Percentiles rank a stretch among this genome's conserved stretches.
These are phyloP conservation scores for Polyergus mexicanus DNA, from an alignment of 1,140 invertebrate genomes.

Conservation along the genomic window DNA sequence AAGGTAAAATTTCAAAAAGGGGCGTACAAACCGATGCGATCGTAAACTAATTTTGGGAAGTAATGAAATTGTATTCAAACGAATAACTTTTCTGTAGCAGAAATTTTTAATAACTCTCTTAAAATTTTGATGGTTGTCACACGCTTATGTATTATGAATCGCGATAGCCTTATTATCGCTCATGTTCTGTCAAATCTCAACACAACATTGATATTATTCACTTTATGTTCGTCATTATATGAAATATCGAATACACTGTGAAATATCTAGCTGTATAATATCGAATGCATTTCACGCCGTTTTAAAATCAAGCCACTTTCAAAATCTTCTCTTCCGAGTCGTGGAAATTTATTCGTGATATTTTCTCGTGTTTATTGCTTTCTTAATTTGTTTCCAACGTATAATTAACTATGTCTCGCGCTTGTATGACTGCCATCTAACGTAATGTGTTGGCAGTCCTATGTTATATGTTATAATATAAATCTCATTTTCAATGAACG, in stretches of 20 bases:
- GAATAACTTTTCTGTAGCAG: neutral
- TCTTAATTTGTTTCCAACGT: slow-evolving; percentile 52
- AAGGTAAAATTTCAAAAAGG: slow-evolving; percentile 8
- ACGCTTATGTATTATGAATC: neutral
- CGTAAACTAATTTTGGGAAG: neutral
- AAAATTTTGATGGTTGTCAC: neutral
- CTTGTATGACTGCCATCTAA: slow-evolving; percentile 42
- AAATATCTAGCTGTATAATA: neutral
- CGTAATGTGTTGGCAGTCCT: slow-evolving; percentile 36
- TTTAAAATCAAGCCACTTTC: slow-evolving; percentile 23
- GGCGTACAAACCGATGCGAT: neutral
- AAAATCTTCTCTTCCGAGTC: slow-evolving; percentile 1
- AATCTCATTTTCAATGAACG: slow-evolving; percentile 39
- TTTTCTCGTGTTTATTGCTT: slow-evolving; percentile 59
- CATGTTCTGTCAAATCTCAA: slow-evolving; percentile 46
- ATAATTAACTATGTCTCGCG: slow-evolving; percentile 50
- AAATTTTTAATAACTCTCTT: neutral
- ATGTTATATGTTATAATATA: slow-evolving; percentile 43
- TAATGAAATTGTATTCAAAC: slow-evolving; percentile 2
- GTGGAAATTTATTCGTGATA: slow-evolving; percentile 52
- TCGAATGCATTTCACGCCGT: neutral
- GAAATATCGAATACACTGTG: slow-evolving; percentile 5
- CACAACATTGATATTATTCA: slow-evolving; percentile 28
- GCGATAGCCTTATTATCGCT: slow-evolving; percentile 35
- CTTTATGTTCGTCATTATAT: slow-evolving; percentile 13